Percentiles rank a stretch among this genome's conserved stretches.
Evolutionary conservation across 2,888 invertebrate species (phyloP).

Genomic region (Leptopilina syphax): DNA sequence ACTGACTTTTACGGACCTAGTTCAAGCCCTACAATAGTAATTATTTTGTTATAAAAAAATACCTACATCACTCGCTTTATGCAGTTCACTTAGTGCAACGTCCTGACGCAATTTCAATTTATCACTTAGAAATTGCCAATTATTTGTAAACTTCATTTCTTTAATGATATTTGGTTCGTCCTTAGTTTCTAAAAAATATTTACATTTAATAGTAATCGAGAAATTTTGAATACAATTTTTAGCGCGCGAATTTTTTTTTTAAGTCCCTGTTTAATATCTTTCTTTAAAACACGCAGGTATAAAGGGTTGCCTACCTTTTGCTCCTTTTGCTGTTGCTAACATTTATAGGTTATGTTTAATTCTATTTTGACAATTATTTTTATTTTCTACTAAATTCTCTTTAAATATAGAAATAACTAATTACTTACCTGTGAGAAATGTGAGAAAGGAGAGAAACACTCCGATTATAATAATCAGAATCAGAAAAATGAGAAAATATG

Average conservation of each 20-base stretch:
- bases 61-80: constrained; percentile 22
- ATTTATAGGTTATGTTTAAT: neutral
- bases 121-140: neutral
- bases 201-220: too few relatives aligned
- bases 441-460: neutral
- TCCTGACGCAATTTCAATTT: neutral
- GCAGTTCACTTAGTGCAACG: neutral
- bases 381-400: neutral
- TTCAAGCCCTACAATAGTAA: too few relatives aligned
- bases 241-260: too few relatives aligned
- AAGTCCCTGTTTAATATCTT: neutral
- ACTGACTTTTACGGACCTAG: too few relatives aligned
- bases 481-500: neutral
- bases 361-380: too few relatives aligned
- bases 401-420: neutral
- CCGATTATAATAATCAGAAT: neutral
- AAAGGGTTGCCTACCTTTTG: neutral
- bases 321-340: neutral
- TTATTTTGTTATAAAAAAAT: neutral
- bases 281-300: neutral
- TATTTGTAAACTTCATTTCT: neutral
- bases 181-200: too few relatives aligned
- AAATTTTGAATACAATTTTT: too few relatives aligned
- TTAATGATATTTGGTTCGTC: neutral
- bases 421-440: constrained; percentile 10